Base-by-base conservation (phyloP, 2,113 vertebrate species). In the Chelonoidis abingdonii region DNA sequence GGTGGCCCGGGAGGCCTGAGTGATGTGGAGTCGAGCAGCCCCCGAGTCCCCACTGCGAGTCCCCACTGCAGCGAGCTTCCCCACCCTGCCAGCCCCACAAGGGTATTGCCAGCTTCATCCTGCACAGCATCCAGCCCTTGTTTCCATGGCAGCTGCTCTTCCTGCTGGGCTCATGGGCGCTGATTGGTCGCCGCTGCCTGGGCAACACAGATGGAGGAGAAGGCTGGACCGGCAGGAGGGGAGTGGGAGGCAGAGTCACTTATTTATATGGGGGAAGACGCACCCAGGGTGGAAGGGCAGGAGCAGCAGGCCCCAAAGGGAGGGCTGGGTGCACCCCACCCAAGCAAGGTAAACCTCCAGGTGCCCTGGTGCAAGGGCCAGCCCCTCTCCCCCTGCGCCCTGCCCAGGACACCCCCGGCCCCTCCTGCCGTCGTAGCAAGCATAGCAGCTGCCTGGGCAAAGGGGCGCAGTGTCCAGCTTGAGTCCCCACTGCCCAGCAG, bases 91-190 rank as follows among this genome's bases (percentile, higher is more conserved):
- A n/a, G 25, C 79, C 50, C 21, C 5, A 4, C 16, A 1, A 38
- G 10, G 72, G 22, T 41, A 17, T 78, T 14, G 11, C 57, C 57
- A 6, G 11, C 27, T 31, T 79, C 17, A 3, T 31, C 31, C 24
- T 59, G 27, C 57, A 31, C 54, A 50, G 31, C 59, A 52, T n/a
- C 50, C 83, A 86, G 69, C 86, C 85, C 65, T 80, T 88, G 86
- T 92, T 92, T 88, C 91, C 91, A 92, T 88, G 91, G 91, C 91
- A 92, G 91, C 79, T 92, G 86, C 81, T 88, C 84, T 84, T 88
- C 91, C 91, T 92, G 86, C 91, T 92, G 91, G 91, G 91, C 83
- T 84, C 54, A 49, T 24, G 49, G 41, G 47, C 24, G 8, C 86
- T n/a, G 91, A 92, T 92, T 92, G 91, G 91, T 72, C 27, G 49